Percentiles rank a stretch among this genome's conserved stretches.
phyloP scores from a whole-genome alignment of 2,113 vertebrate genomes.

The Phainopepla nitens region DNA sequence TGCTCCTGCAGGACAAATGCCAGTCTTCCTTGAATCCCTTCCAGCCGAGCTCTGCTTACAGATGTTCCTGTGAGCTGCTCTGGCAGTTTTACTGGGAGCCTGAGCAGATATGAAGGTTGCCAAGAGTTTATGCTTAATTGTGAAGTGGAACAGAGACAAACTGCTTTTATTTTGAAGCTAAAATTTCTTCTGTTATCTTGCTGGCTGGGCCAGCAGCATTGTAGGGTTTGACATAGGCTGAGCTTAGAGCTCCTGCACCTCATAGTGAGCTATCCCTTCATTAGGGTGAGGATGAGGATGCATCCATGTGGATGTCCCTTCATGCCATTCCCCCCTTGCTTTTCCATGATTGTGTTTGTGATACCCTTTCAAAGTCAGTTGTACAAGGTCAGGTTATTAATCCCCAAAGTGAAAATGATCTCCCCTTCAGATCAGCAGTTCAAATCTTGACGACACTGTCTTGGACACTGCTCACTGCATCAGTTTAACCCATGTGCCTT shows the following conservation, averaged over 20 bases:
- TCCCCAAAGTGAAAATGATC: not conserved
- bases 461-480: not conserved
- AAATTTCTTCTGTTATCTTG: not conserved
- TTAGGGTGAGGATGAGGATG: not conserved
- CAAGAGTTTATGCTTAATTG: conserved; percentile 35
- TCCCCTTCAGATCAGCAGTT: not conserved
- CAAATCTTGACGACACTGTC: not conserved
- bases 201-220: not conserved
- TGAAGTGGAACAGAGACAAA: conserved; percentile 23
- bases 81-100: conserved; percentile 20
- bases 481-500: conserved; percentile 6
- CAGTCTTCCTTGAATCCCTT: not conserved
- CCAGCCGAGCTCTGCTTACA: conserved; percentile 25
- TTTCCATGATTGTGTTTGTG: not conserved
- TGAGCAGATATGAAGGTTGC: conserved; percentile 13
- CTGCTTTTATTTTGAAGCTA: conserved; percentile 48
- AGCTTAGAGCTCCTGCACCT: not conserved
- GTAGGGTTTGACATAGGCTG: not conserved
- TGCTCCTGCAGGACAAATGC: not conserved
- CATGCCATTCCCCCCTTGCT: not conserved
- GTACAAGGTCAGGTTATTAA: not conserved
- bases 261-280: not conserved
- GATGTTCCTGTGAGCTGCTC: conserved; percentile 8
- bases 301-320: not conserved
- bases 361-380: not conserved